Base-by-base conservation (phyloP, 1,140 invertebrate genomes). In the Apolygus lucorum region DNA sequence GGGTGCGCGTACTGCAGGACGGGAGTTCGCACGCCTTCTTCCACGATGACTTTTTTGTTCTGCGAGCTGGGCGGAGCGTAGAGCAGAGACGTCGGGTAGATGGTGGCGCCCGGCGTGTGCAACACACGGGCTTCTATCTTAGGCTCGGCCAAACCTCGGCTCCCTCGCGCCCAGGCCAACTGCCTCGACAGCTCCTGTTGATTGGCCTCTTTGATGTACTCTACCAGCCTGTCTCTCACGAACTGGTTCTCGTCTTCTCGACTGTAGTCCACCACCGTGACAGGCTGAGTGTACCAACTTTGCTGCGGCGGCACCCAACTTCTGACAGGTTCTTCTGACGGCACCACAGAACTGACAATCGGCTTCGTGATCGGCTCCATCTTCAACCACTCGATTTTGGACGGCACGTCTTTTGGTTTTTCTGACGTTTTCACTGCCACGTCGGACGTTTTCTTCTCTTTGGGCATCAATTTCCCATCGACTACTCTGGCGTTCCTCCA, bases 401-500 rank as follows among this genome's bases (percentile, higher is more conserved):
- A 26, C 1, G 59, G 67, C 28, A 24, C 2, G 22, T 2, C 2
- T 54, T 54, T 69, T 2, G 52, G 11, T 26, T 42, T 49, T 49
- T 52, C 29, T 29, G 66, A 14, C 8, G 13, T 65, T 42, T 42
- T 42, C 4, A 42, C 17, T 14, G 54, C 8, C 13, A 4, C 54
- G 54, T 59, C 54, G 22, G 11, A 13, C 13, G 26, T 28, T 21
- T 49, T 72, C 64, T 75, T 74, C 26, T 73, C 71, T n/a, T 74
- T 73, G 29, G 74, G 74, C 1, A 90, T 78, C 24, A 67, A 67
- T 68, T 93, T 75, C 77, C 89, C 88, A 74, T 93, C 92, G 26
- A 93, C 90, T 1, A 94, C 90, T 69, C 91, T 80, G 0, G 91
- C 91, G 78, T 93, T 93, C 63, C 91, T 82, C 90, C 90, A 94